Evolutionary conservation across 92 coral and sea anemone species (phyloP).

Genomic region (Isaurus tuberculatus): DNA sequence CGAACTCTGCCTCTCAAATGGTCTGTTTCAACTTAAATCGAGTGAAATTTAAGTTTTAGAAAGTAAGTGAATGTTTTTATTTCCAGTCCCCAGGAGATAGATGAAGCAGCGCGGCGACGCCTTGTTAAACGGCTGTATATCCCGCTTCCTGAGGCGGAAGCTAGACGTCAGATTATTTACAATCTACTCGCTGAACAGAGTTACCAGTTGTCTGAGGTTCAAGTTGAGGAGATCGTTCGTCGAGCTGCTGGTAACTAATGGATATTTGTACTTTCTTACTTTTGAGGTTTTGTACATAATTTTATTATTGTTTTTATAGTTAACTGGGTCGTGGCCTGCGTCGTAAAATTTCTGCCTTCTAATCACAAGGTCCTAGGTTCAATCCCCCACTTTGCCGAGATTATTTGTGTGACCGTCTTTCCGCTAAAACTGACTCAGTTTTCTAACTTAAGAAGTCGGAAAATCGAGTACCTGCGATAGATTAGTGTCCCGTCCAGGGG

Average conservation of each 20-base stretch:
- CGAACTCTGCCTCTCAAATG: no score
- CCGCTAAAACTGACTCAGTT: no score
- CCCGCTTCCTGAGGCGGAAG: slow-evolving; percentile 90
- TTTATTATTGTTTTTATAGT: no score
- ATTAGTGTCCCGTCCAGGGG: no score
- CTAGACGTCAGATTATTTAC: slow-evolving; percentile 86
- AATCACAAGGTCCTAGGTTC: no score
- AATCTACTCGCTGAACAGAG: slow-evolving; percentile 83
- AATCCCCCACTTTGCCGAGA: no score
- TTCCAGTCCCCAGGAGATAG: slow-evolving; percentile 95
- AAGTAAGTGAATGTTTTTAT: background rate
- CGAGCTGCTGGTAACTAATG: slow-evolving; percentile 72
- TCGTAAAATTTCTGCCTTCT: no score
- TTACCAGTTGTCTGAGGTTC: slow-evolving; percentile 73
- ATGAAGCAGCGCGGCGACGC: slow-evolving; percentile 98
- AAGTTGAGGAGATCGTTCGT: slow-evolving; percentile 70
- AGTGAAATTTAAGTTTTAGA: background rate
- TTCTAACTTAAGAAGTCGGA: no score
- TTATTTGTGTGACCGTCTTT: no score
- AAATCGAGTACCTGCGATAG: no score
- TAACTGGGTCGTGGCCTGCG: no score
- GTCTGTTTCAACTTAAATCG: background rate
- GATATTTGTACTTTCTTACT: background rate
- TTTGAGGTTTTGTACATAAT: background rate
- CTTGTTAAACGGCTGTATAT: slow-evolving; percentile 95